These are phyloP conservation scores for Ceratotherium simum DNA, from an alignment of 2,113 vertebrate genomes.

Conservation along the genomic window DNA sequence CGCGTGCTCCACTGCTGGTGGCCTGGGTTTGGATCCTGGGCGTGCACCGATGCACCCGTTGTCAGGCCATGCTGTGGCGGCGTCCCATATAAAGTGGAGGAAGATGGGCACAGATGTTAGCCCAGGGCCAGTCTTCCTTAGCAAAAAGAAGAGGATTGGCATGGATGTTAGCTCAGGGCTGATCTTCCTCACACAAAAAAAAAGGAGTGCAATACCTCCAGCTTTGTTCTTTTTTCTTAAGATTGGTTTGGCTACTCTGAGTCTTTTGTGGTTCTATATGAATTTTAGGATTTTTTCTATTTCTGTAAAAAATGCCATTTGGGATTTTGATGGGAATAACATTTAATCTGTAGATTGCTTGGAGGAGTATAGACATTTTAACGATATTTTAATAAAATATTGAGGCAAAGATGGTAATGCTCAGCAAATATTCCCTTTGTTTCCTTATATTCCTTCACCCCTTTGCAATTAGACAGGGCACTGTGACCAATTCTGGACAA, in stretches of 20 bases:
- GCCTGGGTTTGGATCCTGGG: too few relatives aligned
- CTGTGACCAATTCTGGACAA: neutral
- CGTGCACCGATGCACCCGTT: too few relatives aligned
- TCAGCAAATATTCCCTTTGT: neutral
- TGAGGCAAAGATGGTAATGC: neutral
- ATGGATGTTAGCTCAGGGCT: too few relatives aligned
- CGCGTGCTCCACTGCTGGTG: too few relatives aligned
- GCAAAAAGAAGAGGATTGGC: too few relatives aligned
- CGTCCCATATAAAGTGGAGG: too few relatives aligned
- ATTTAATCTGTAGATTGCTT: neutral
- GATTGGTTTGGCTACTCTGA: neutral
- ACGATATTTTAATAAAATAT: neutral
- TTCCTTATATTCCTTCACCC: neutral
- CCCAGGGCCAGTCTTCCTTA: too few relatives aligned
- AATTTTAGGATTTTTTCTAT: conserved; percentile 20
- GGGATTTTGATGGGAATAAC: neutral
- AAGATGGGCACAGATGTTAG: too few relatives aligned
- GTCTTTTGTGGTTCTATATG: neutral
- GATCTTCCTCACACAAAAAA: too few relatives aligned
- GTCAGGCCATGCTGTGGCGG: too few relatives aligned
- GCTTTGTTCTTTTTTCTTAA: neutral
- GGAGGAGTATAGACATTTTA: neutral
- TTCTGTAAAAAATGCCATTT: neutral
- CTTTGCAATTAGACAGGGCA: neutral
- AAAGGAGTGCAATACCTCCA: neutral